These are phyloP conservation scores for Bombus huntii DNA, from an alignment of 1,140 invertebrate species.

Conservation along the genomic window DNA sequence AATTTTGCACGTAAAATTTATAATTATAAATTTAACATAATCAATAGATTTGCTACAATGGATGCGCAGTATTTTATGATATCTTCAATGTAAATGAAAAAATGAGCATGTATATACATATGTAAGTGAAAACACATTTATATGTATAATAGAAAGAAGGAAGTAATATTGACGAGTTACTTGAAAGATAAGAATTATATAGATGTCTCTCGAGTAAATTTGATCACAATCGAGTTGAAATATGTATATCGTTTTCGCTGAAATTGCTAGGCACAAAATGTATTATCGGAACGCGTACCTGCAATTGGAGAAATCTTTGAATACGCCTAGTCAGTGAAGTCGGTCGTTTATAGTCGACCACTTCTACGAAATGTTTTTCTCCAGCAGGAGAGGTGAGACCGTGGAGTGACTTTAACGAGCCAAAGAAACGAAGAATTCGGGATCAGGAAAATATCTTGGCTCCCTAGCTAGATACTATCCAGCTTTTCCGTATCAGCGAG, in stretches of 20 bases:
- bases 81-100: too few species aligned
- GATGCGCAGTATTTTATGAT: too few species aligned
- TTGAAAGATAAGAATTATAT: background rate
- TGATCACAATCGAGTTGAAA: background rate
- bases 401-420: slow-evolving; percentile 38
- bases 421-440: slow-evolving; percentile 28
- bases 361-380: slow-evolving; percentile 31
- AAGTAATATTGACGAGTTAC: background rate
- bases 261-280: background rate
- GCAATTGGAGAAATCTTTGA: slow-evolving; percentile 19
- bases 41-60: too few species aligned
- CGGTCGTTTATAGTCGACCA: slow-evolving; percentile 42
- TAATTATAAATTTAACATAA: too few species aligned
- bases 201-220: background rate
- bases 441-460: slow-evolving; percentile 67
- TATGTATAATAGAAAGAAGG: background rate
- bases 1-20: background rate
- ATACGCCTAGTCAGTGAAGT: slow-evolving; percentile 16
- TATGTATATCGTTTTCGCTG: background rate
- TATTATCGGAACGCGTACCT: background rate
- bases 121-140: too few species aligned
- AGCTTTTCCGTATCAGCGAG: slow-evolving; percentile 77
- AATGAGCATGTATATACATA: too few species aligned
- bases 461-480: slow-evolving; percentile 69
- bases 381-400: slow-evolving; percentile 24